These are phyloP conservation scores for Brienomyrus brachyistius DNA, from an alignment of 2,113 vertebrate genomes.

Conservation along the genomic window DNA sequence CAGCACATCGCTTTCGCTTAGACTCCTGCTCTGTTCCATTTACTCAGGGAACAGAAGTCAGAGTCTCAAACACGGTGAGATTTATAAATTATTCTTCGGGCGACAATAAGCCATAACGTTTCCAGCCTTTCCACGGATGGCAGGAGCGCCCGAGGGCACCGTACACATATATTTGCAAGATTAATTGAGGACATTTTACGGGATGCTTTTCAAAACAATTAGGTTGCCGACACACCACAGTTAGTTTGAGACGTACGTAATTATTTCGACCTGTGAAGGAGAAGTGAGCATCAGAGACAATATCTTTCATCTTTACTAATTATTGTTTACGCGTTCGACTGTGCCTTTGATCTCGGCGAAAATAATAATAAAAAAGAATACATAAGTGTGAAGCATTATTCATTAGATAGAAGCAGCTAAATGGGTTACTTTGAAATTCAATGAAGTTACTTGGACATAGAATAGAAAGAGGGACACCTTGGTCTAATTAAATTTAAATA, in stretches of 20 bases:
- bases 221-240: not conserved
- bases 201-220: slow-evolving; percentile 9
- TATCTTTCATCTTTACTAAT: slow-evolving; percentile 8
- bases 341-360: slow-evolving; percentile 35
- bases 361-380: slow-evolving; percentile 26
- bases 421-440: slow-evolving; percentile 25
- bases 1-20: not conserved
- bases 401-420: slow-evolving; percentile 37
- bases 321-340: slow-evolving; percentile 22
- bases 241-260: not conserved
- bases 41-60: not conserved
- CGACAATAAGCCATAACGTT: not conserved
- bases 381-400: slow-evolving; percentile 30
- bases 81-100: not conserved
- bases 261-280: not conserved
- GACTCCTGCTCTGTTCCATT: not conserved
- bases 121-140: not conserved
- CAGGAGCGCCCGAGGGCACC: not conserved
- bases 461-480: not conserved
- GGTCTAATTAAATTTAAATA: not conserved
- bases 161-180: slow-evolving; percentile 12
- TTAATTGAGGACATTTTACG: slow-evolving; percentile 18
- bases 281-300: slow-evolving; percentile 15
- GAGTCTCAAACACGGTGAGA: not conserved
- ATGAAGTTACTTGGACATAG: slow-evolving; percentile 1